Base-by-base conservation (phyloP, 1,140 invertebrate genomes). In the Drosophila sulfurigaster region DNA sequence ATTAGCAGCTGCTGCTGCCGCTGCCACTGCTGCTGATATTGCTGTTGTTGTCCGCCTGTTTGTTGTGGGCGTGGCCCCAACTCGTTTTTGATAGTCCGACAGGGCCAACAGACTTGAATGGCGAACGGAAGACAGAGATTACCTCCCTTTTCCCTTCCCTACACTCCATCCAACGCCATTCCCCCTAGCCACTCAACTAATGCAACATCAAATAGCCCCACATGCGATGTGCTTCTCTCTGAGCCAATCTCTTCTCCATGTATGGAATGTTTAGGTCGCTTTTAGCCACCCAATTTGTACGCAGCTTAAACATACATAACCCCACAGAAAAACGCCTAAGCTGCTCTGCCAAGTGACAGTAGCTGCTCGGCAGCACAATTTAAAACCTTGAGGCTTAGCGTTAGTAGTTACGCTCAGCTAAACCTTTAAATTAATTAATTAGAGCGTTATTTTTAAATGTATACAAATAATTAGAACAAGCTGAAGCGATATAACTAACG, bases 231-330 rank as follows among this genome's bases (percentile, higher is more conserved):
- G 4, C 5, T 3, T 45, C 15, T 13, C 8, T 25, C 13, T 64
- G 20, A 25, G 20, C 20, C 3, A 25, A 25, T 25, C 20, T 25
- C 20, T 30, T 46, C 20, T 52, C n/a, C 25, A 6, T 48, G 16
- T 59, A 15, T 56, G 20, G 59, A 32, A 32, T 60, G 10, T 59
- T 59, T 65, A 38, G 49, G 60, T 11, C 59, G 52, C 48, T 66
- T 65, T 73, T 48, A 69, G 64, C 56, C 54, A 54, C 58, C 58
- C 64, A 81, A 68, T 79, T 81, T 69, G 74, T 72, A 68, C 60
- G 54, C 51, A 72, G 78, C 78, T 79, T 68, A 65, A 58, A 72
- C 54, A 66, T 72, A 38, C 35, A 73, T 73, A 79, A 70, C 67
- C 73, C 54, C 43, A 54, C 3, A 52, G 70, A 51, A 10, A 75